Conservation (phyloP, 2,888 invertebrate genomes). For the Volucella bombylans region DNA sequence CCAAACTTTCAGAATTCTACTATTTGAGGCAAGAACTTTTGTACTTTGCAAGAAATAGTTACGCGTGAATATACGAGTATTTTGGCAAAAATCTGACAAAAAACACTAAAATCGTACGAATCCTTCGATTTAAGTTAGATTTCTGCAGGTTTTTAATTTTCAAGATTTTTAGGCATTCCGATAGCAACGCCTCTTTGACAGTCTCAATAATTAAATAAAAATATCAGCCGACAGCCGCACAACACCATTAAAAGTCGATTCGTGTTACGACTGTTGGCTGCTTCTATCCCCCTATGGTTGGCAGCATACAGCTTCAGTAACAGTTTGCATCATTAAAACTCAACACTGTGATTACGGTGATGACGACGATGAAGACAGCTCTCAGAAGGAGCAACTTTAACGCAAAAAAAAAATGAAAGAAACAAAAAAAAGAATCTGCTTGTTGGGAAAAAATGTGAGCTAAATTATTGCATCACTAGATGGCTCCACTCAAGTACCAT, state of each 20-base stretch:
- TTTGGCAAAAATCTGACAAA: no score
- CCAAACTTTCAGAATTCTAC: no score
- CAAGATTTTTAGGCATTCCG: no score
- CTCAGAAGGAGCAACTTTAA: constrained; percentile 52
- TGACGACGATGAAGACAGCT: constrained; percentile 5
- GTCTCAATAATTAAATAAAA: constrained; percentile 60
- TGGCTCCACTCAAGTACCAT: constrained; percentile 64
- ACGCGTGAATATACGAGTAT: no score
- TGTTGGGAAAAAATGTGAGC: constrained; percentile 38
- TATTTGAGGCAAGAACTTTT: no score
- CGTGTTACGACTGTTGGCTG: constrained; percentile 27
- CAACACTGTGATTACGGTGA: constrained; percentile 29
- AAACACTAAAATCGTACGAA: no score
- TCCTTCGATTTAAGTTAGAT: no score
- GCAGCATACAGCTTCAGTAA: constrained; percentile 10
- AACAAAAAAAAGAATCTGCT: constrained; percentile 14
- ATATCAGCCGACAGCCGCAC: constrained; percentile 41
- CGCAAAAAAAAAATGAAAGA: constrained; percentile 38
- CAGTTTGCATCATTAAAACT: constrained; percentile 70
- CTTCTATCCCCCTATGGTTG: background rate
- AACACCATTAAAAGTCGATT: constrained; percentile 71
- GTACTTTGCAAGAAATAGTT: no score
- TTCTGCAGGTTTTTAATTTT: no score
- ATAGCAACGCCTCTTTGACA: constrained; percentile 4
- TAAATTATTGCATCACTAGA: constrained; percentile 65